Evolutionary conservation across 2,113 vertebrate species (phyloP), one percentile per base, ranked within the genome.

Genomic region (Sturnira hondurensis): DNA sequence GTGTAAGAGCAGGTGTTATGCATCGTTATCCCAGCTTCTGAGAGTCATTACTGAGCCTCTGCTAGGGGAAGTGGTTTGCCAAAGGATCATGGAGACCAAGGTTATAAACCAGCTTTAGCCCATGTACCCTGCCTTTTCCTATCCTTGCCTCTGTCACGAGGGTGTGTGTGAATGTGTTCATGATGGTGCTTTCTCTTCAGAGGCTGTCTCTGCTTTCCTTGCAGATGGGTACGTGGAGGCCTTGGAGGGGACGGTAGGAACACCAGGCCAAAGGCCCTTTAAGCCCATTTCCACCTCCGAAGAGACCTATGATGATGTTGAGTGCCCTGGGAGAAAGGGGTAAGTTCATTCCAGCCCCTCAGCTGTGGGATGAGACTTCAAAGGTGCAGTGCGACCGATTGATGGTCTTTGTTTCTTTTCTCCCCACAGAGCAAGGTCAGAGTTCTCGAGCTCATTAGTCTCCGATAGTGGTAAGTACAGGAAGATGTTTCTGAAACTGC

Each of bases 141-240:
- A 2, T 54, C 77, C 5, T 45, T 67, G 20, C 74, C 43, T 54
- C 36, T 45, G 15, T 38, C n/a, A 8, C 50, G 17, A 31, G 17
- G 31, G 73, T 7, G 5, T 15, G 7, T 22, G 7, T 20, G 13
- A 56, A 16, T 70, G 33, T 31, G 8, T 67, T 36, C n/a, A 6
- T 20, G 11, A 36, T 1, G 41, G 74, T 12, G 43, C 19, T 6
- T 11, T 41, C 65, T 94, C 91, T 81, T 94, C 3, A 0, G 15
- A 31, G 16, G 14, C 1, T 38, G 47, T 7, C 20, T 91, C 67
- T 86, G 2, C 65, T 80, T 86, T 22, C 58, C 97, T 97, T 96
- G 45, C 97, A 99, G 99, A 97, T 81, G 98, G 91, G 0, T 98
- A 98, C 0, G 15, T 98, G 96, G 96, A 98, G 38, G 96, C 97